Evolutionary conservation across 2,113 vertebrate species (phyloP), one percentile per base, ranked within the genome.

Genomic region (Bubo blakistoni): DNA sequence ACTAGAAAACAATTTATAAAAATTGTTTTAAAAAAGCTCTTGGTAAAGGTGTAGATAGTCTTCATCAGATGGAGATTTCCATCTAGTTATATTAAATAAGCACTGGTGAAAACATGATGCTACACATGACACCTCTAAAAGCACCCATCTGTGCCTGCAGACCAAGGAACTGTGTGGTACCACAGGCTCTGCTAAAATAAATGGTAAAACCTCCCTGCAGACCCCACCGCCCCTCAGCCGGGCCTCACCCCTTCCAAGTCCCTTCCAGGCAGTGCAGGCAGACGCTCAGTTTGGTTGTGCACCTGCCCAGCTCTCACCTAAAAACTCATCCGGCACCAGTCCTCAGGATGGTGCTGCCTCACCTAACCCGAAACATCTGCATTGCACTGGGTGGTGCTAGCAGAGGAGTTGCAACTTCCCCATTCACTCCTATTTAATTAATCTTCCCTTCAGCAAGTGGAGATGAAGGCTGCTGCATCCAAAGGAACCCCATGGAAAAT

Each of bases 251-350:
- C 63, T 36, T 18, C 19, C 40, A 30, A 44, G 71, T 27, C 59
- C 30, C 40, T 61, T 42, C 59, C 71, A 90, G 58, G 24, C 47
- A 73, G 36, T 3, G 34, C 47, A 59, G 32, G 55, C 67, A 86
- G 62, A 51, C 0, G 5, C 40, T 59, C 0, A 0, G 10, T 42
- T 79, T 61, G 16, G 24, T 24, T 66, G 36, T 57, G 18, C 17
- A 61, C 8, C 36, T 42, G 12, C 52, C 44, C 19, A 6, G 9
- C n/a, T 80, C 44, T 47, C 42, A 62, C 30, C 47, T 44, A 46
- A 65, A 95, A 88, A 55, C 26, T 38, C 20, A 9, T 24, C 76
- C 24, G 3, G 16, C 6, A 52, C n/a, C 26, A 18, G 42, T 42
- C 82, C 46, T 49, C 3, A 0, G 59, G 40, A 79, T 4, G 34